Conservation (phyloP, 2,888 invertebrate species). For the Eupeodes luniger region DNA sequence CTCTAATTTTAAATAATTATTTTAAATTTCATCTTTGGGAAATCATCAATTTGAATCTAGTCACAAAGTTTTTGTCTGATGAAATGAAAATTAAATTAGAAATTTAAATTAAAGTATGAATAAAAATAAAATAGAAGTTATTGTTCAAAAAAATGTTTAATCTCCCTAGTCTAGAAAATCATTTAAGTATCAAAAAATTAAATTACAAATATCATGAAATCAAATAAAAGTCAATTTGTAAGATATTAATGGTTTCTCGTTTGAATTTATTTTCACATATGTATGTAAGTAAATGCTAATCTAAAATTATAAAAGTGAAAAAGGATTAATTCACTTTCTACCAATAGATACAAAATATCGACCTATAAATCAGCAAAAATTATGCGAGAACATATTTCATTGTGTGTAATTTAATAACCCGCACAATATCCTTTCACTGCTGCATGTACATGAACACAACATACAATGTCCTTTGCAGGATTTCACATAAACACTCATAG, state of each 20-base stretch:
- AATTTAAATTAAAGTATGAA: too few species aligned
- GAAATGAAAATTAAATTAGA: too few species aligned
- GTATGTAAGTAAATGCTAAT: neutral
- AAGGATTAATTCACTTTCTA: neutral
- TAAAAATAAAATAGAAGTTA: too few species aligned
- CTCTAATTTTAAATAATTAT: too few species aligned
- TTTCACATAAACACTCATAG: constrained; percentile 18
- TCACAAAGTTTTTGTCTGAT: too few species aligned
- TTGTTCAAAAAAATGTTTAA: too few species aligned
- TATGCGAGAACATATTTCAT: constrained; percentile 65
- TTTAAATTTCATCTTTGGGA: too few species aligned
- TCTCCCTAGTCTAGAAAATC: too few species aligned
- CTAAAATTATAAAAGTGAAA: neutral
- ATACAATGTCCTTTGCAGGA: constrained; percentile 35
- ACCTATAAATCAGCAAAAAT: constrained; percentile 3
- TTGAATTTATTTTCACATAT: neutral
- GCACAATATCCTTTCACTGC: neutral
- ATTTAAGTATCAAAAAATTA: too few species aligned
- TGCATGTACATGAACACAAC: neutral
- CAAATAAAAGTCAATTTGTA: neutral
- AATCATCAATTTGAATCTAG: too few species aligned
- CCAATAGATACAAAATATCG: neutral
- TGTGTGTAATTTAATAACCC: constrained; percentile 67
- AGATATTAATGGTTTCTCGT: neutral
- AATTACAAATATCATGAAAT: too few species aligned